Conservation (phyloP, 2,797 vertebrate genomes). For the Pseudotriccus pelzelni region DNA sequence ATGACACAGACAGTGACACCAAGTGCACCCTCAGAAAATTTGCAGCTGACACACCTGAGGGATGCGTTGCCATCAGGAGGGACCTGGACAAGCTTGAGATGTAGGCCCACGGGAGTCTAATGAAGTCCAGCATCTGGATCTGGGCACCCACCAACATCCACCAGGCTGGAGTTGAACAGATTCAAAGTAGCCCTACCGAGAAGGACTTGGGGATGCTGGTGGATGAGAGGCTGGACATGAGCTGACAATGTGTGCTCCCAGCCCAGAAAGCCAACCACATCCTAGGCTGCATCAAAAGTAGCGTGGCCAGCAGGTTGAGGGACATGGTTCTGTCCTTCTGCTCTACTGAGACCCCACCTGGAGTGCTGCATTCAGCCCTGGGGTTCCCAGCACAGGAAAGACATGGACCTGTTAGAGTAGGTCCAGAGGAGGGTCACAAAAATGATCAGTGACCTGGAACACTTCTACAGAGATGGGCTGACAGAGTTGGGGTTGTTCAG, state of each 20-base stretch:
- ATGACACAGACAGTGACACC: fast-evolving
- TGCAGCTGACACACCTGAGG: background rate
- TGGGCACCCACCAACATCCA: background rate
- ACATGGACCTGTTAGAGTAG: background rate
- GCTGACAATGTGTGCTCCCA: fast-evolving
- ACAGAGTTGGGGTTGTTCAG: background rate
- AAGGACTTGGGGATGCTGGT: background rate
- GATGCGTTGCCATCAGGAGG: background rate
- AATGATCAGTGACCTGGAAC: background rate
- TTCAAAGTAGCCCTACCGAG: background rate
- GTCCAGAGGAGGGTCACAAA: background rate
- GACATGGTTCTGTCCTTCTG: background rate
- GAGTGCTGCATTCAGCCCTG: background rate
- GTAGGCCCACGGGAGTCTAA: background rate
- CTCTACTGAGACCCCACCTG: background rate
- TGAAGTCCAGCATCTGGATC: background rate
- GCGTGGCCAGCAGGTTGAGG: fast-evolving
- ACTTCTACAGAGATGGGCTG: background rate
- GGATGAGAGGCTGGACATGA: background rate
- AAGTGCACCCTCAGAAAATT: background rate
- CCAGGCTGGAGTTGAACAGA: fast-evolving
- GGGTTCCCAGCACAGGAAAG: background rate
- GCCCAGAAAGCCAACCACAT: fast-evolving
- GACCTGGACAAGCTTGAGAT: background rate
- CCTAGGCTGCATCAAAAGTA: background rate